A percentile compares a stretch with the other conserved stretches of the same genome.
phyloP scores from a whole-genome alignment of 2,888 invertebrate genomes.

The Cephus rjabovi region DNA sequence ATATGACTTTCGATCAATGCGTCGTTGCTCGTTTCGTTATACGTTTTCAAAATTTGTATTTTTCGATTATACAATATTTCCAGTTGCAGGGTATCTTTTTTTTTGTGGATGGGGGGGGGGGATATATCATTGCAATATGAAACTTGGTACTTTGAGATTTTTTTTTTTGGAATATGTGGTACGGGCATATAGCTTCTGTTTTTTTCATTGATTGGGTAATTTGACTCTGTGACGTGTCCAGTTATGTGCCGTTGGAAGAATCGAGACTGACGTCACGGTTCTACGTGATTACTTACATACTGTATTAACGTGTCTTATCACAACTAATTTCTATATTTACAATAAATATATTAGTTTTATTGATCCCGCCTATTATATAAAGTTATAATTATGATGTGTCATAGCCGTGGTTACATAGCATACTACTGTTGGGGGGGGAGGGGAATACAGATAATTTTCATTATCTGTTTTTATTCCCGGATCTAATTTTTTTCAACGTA shows the following conservation, averaged over 20 bases:
- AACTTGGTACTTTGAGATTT: not conserved
- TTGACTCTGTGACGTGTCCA: not conserved
- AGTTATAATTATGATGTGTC: slow-evolving; percentile 62
- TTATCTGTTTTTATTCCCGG: not conserved
- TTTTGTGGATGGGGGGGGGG: not conserved
- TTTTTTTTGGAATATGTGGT: too few relatives aligned
- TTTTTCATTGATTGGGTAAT: not conserved
- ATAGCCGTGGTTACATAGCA: slow-evolving; percentile 49
- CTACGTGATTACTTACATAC: not conserved
- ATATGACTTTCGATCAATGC: not conserved
- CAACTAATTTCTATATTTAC: slow-evolving; percentile 18
- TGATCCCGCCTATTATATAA: slow-evolving; percentile 62
- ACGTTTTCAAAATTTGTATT: not conserved
- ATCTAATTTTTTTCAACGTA: not conserved
- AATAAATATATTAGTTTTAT: slow-evolving; percentile 45
- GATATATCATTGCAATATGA: not conserved
- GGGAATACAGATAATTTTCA: not conserved
- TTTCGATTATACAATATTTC: not conserved
- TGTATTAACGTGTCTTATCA: not conserved
- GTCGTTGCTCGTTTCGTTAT: not conserved
- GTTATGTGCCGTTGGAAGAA: not conserved
- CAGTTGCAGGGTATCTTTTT: not conserved
- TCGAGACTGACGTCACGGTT: not conserved
- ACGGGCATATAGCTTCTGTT: not conserved
- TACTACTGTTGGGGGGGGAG: not conserved